These are phyloP conservation scores for Adrianichthys oophorus DNA, from an alignment of 2,797 vertebrate genomes.

Conservation along the genomic window DNA sequence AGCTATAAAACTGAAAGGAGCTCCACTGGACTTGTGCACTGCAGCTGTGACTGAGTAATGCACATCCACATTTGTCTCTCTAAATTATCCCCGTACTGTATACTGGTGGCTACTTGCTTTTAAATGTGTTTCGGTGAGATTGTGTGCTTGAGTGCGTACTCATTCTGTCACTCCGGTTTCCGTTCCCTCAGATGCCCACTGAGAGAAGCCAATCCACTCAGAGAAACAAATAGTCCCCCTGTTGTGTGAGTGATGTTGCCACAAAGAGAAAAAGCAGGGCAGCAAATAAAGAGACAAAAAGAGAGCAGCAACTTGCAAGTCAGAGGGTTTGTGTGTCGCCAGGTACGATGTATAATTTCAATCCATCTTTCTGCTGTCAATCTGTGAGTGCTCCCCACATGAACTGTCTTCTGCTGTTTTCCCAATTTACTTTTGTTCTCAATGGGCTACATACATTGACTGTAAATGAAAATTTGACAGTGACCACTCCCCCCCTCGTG, in stretches of 20 bases:
- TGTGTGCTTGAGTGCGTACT: conserved; percentile 43
- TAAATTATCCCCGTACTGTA: conserved; percentile 16
- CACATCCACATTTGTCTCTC: neutral
- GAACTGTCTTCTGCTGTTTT: conserved; percentile 9
- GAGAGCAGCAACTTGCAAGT: conserved; percentile 8
- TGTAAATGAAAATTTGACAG: too few species aligned
- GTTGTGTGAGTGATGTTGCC: conserved; percentile 60
- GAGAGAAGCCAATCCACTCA: conserved; percentile 65
- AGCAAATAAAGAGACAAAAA: conserved; percentile 24
- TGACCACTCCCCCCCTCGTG: too few species aligned
- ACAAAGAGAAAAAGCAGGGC: conserved; percentile 35
- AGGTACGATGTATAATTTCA: conserved; percentile 13
- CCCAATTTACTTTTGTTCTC: conserved; percentile 41
- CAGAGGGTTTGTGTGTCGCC: conserved; percentile 4
- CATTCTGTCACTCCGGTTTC: conserved; percentile 62
- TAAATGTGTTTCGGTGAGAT: conserved; percentile 34
- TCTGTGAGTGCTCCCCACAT: conserved; percentile 9
- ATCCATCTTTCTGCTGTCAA: conserved; percentile 12
- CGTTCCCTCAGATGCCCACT: conserved; percentile 59
- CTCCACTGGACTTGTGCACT: conserved; percentile 5
- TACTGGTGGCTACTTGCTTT: conserved; percentile 34
- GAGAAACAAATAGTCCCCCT: conserved; percentile 66
- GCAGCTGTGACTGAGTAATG: neutral
- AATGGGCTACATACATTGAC: conserved; percentile 3
- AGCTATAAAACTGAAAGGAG: conserved; percentile 12